These are phyloP conservation scores for Ginglymostoma cirratum DNA, from an alignment of 2,113 vertebrate genomes.

Conservation along the genomic window DNA sequence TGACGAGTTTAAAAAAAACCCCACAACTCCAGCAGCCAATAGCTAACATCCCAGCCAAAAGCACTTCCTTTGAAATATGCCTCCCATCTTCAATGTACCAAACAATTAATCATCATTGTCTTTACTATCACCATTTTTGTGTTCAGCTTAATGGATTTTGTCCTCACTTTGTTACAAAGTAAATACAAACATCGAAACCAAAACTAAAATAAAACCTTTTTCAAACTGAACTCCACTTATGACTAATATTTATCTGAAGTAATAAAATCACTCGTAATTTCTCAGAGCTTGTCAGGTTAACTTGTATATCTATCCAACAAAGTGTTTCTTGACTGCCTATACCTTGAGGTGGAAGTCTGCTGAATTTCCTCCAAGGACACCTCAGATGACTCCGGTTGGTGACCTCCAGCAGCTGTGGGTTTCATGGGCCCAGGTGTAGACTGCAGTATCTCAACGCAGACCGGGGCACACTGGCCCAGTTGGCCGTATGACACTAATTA, in stretches of 20 bases:
- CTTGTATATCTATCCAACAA: neutral
- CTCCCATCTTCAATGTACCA: neutral
- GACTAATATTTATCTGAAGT: neutral
- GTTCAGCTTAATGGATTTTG: neutral
- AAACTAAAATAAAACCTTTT: neutral
- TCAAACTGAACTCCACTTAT: neutral
- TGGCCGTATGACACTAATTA: neutral
- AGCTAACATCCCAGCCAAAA: neutral
- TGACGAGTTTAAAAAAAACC: too few relatives aligned
- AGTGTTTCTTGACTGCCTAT: neutral
- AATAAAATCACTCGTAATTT: neutral
- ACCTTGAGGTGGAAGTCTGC: neutral
- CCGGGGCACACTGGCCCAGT: neutral
- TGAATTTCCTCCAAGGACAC: neutral
- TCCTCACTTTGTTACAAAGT: neutral
- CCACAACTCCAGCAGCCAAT: too few relatives aligned
- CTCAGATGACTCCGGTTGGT: neutral
- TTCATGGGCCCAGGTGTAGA: neutral
- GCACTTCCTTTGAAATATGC: neutral
- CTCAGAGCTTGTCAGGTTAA: neutral
- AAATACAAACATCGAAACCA: neutral
- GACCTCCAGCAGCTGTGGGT: neutral
- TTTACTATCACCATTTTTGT: neutral
- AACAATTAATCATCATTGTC: neutral
- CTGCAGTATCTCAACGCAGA: neutral